phyloP scores from a whole-genome alignment of 35 echinoderm and acorn worm species.

The Apostichopus japonicus region DNA sequence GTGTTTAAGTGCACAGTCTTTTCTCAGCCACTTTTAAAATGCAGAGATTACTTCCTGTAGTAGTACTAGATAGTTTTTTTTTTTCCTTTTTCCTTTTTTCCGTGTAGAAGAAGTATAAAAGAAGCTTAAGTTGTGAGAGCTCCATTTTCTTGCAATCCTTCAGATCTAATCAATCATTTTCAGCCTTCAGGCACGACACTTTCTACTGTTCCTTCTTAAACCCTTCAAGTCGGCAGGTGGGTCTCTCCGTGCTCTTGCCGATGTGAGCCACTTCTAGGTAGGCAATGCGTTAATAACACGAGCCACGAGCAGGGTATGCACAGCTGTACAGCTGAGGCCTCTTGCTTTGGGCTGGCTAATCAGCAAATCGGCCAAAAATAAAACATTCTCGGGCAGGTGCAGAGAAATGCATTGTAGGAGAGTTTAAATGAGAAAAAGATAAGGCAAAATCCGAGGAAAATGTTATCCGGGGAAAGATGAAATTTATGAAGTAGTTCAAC shows the following conservation, averaged over 20 bases:
- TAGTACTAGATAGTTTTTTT: neutral
- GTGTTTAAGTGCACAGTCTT: constrained; percentile 11
- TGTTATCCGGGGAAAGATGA: neutral
- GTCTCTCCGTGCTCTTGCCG: constrained; percentile 41
- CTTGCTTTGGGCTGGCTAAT: constrained; percentile 51
- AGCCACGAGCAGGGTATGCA: constrained; percentile 56
- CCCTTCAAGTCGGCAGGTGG: constrained; percentile 57
- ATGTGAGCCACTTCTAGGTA: constrained; percentile 57
- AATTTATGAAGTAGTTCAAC: constrained; percentile 32
- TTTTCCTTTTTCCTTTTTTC: no score
- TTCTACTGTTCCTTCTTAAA: constrained; percentile 50
- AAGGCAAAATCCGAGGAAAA: neutral
- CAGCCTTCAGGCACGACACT: constrained; percentile 48
- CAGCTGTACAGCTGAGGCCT: constrained; percentile 59
- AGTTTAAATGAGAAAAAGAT: constrained; percentile 1
- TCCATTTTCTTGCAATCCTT: constrained; percentile 19
- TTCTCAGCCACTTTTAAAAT: neutral
- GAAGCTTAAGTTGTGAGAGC: constrained; percentile 35
- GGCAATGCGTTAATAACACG: constrained; percentile 53
- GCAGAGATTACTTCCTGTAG: neutral
- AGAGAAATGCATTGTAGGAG: constrained; percentile 25
- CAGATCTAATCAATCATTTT: constrained; percentile 45
- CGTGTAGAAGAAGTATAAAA: neutral
- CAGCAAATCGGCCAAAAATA: constrained; percentile 63
- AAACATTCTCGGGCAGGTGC: constrained; percentile 60